Evolutionary conservation across 2,888 invertebrate species (phyloP).

Genomic region (Cerastis rubricosa): DNA sequence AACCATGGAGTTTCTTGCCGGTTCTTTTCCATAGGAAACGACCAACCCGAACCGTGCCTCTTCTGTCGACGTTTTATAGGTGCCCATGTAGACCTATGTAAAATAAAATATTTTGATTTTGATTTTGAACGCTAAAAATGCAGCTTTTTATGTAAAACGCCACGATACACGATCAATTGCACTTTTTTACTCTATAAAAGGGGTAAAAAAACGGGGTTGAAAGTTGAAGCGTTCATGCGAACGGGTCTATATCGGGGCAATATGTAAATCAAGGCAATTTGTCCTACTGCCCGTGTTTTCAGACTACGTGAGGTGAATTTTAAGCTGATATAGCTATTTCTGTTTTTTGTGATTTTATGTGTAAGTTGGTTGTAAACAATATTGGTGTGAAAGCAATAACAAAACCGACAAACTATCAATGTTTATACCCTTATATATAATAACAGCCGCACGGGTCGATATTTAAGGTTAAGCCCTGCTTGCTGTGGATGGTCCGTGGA

Average conservation of each 20-base stretch:
- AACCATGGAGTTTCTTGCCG: too few species aligned
- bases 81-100: too few species aligned
- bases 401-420: too few species aligned
- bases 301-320: slow-evolving; percentile 25
- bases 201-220: slow-evolving; percentile 14
- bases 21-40: too few species aligned
- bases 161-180: slow-evolving; percentile 25
- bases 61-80: too few species aligned
- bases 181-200: slow-evolving; percentile 17
- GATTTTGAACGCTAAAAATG: too few species aligned
- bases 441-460: too few species aligned
- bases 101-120: too few species aligned
- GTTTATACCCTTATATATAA: too few species aligned
- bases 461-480: too few species aligned
- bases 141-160: neutral
- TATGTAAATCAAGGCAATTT: slow-evolving; percentile 51
- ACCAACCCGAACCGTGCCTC: too few species aligned
- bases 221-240: slow-evolving; percentile 31
- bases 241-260: slow-evolving; percentile 13
- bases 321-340: neutral
- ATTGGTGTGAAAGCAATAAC: neutral
- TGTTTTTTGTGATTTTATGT: slow-evolving; percentile 19
- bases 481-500: too few species aligned
- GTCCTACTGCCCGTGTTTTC: slow-evolving; percentile 47
- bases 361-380: neutral